phyloP scores from a whole-genome alignment of 2,888 invertebrate genomes.

The Chelonus formosanus region DNA sequence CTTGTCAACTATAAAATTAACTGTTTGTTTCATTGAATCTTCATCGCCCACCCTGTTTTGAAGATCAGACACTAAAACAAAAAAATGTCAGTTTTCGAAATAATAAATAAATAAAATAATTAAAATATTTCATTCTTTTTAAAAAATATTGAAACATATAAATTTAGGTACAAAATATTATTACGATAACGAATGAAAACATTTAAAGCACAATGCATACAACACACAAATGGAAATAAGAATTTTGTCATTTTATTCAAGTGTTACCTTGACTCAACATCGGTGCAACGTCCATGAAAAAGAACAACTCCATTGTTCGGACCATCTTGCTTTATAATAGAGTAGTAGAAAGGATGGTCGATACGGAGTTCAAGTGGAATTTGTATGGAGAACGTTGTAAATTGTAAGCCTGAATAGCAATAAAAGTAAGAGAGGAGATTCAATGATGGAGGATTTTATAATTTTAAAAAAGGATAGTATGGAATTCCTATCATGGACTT shows the following conservation, averaged over 20 bases:
- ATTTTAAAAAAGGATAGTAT: neutral
- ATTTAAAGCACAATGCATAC: too few relatives aligned
- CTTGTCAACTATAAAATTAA: conserved; percentile 28
- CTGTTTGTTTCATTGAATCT: neutral
- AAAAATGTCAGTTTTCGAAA: neutral
- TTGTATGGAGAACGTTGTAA: conserved; percentile 26
- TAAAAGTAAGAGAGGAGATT: neutral
- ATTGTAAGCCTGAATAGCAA: conserved; percentile 20
- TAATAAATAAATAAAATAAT: too few relatives aligned
- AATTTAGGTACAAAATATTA: too few relatives aligned
- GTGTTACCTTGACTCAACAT: conserved; percentile 18
- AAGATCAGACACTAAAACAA: conserved; percentile 32
- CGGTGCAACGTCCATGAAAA: conserved; percentile 34
- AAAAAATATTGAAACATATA: too few relatives aligned
- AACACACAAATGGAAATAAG: neutral
- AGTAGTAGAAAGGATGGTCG: conserved; percentile 45
- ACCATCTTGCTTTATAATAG: conserved; percentile 33
- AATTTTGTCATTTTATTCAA: neutral
- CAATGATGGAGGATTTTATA: too few relatives aligned
- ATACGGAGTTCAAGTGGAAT: conserved; percentile 33
- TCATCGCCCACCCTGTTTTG: conserved; percentile 28
- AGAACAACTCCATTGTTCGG: conserved; percentile 26
- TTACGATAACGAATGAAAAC: too few relatives aligned
- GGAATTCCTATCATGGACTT: too few relatives aligned
- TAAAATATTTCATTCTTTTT: too few relatives aligned